Evolutionary conservation across 2,113 vertebrate species (phyloP).

Genomic region (Nycticryphes semicollaris): DNA sequence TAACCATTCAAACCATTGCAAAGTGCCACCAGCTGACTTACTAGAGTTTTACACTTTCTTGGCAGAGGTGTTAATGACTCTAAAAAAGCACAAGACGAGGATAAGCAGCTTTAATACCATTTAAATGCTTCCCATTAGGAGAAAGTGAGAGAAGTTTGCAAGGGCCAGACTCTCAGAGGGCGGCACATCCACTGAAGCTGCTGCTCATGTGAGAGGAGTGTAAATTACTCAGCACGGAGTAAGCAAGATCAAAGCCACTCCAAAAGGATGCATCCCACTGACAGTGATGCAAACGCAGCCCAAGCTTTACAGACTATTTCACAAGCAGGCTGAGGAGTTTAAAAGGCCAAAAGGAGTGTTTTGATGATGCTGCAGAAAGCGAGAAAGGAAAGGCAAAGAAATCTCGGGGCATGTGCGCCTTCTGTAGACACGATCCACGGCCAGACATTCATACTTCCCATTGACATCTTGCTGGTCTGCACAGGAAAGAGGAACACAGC

Average conservation of each 20-base stretch:
- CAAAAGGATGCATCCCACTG: constrained; percentile 20
- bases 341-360: background rate
- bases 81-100: background rate
- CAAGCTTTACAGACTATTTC: background rate
- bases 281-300: background rate
- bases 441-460: background rate
- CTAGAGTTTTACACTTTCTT: background rate
- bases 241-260: constrained; percentile 26
- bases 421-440: background rate
- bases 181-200: background rate
- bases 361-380: background rate
- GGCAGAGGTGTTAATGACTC: constrained; percentile 32
- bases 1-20: background rate
- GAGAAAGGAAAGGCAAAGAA: background rate
- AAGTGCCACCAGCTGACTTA: background rate
- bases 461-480: background rate
- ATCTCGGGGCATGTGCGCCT: background rate
- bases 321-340: background rate
- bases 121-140: background rate
- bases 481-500: background rate
- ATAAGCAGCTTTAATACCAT: constrained; percentile 13
- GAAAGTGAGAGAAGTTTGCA: background rate
- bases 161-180: constrained; percentile 20
- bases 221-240: constrained; percentile 5
- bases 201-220: constrained; percentile 18